Percentiles rank a stretch among this genome's conserved stretches.
Evolutionary conservation across 2,888 invertebrate genomes (phyloP).

Genomic region (Pheosia gnoma): DNA sequence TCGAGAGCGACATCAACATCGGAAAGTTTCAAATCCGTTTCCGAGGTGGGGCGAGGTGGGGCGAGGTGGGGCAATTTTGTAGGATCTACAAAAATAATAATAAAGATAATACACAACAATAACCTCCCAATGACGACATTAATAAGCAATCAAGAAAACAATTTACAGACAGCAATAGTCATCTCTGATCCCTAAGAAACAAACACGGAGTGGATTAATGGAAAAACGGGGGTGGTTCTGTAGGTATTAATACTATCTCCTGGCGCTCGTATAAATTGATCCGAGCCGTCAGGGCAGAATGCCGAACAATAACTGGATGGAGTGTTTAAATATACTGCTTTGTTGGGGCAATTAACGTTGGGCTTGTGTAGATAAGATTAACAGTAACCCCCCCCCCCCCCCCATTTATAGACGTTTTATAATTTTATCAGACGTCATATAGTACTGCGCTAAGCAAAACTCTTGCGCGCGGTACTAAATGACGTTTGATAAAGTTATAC

Average conservation of each 20-base stretch:
- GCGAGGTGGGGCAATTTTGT: no score
- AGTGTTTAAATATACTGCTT: conserved; percentile 56
- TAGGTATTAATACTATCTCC: conserved; percentile 53
- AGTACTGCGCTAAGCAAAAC: no score
- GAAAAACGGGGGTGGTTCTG: conserved; percentile 37
- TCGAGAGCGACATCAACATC: no score
- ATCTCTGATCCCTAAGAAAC: conserved; percentile 32
- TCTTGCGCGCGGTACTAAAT: no score
- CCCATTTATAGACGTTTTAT: no score
- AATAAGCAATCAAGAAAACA: conserved; percentile 72
- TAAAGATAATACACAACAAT: no score
- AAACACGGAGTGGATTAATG: conserved; percentile 37
- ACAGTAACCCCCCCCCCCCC: conserved; percentile 47
- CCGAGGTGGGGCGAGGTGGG: no score
- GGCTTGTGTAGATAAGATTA: conserved; percentile 38
- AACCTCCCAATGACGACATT: conserved; percentile 25
- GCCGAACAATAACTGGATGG: conserved; percentile 61
- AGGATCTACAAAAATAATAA: no score
- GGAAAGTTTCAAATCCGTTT: no score
- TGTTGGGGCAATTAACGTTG: conserved; percentile 36
- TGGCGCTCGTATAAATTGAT: conserved; percentile 68
- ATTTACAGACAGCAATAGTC: conserved; percentile 58
- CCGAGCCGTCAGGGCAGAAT: conserved; percentile 50
- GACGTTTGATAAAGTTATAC: no score
- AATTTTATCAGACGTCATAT: no score